phyloP scores from a whole-genome alignment of 2,888 invertebrate species.

The Cosmopolites sordidus region DNA sequence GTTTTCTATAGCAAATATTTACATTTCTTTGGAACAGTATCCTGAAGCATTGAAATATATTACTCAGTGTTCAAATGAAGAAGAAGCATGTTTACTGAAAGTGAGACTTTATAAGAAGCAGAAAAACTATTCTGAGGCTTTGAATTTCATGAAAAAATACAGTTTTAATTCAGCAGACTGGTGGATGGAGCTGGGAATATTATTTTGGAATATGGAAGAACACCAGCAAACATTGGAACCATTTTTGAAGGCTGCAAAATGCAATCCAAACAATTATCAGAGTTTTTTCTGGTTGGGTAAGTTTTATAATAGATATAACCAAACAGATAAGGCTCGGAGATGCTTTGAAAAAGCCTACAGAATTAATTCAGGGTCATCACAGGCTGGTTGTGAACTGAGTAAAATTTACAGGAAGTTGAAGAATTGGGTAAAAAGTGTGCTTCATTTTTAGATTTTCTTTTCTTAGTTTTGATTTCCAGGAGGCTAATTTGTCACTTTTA shows the following conservation, averaged over 20 bases:
- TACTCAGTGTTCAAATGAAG: constrained; percentile 33
- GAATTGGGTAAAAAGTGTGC: constrained; percentile 61
- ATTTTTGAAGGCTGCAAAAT: constrained; percentile 66
- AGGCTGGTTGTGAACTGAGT: constrained; percentile 70
- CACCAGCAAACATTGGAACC: constrained; percentile 59
- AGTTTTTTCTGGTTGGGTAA: constrained; percentile 74
- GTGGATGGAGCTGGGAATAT: constrained; percentile 57
- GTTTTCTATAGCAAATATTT: not conserved
- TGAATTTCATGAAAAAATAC: constrained; percentile 49
- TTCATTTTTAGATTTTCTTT: no score
- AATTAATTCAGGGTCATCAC: constrained; percentile 63
- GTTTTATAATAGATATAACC: constrained; percentile 63
- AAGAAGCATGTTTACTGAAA: constrained; percentile 47
- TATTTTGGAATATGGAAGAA: constrained; percentile 57
- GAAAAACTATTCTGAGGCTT: constrained; percentile 53
- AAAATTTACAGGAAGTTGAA: constrained; percentile 66
- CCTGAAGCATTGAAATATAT: constrained; percentile 43
- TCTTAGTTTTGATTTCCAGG: constrained; percentile 42
- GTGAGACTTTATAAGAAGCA: constrained; percentile 53
- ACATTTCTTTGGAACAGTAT: constrained; percentile 40
- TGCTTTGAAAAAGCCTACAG: constrained; percentile 82
- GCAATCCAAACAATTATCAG: constrained; percentile 68
- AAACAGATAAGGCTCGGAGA: constrained; percentile 70
- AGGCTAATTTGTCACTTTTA: constrained; percentile 61
- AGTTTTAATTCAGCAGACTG: constrained; percentile 50